phyloP scores from a whole-genome alignment of 2,797 vertebrate genomes.

The Enteromius treurensis region DNA sequence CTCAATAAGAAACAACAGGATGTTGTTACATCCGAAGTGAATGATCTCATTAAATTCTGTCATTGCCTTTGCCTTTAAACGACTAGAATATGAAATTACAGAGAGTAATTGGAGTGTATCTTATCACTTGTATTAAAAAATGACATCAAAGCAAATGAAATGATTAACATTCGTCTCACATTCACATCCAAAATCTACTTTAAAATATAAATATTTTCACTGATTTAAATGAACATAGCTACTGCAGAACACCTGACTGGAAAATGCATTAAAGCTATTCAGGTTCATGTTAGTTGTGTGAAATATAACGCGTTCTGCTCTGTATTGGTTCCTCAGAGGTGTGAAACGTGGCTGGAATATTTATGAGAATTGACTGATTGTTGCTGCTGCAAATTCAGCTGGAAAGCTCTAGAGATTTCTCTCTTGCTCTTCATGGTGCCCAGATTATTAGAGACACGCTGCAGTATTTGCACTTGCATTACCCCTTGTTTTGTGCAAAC shows the following conservation, averaged over 20 bases:
- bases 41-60: background rate
- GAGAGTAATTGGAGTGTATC: background rate
- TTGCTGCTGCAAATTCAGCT: constrained; percentile 34
- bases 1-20: background rate
- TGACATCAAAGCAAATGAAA: background rate
- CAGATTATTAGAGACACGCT: background rate
- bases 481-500: constrained; percentile 6
- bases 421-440: constrained; percentile 2
- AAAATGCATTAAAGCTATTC: background rate
- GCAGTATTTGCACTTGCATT: constrained; percentile 11
- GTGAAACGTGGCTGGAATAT: constrained; percentile 37
- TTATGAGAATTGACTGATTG: constrained; percentile 45
- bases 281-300: background rate
- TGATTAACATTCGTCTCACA: background rate
- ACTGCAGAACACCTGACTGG: background rate
- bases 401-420: constrained; percentile 41
- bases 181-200: background rate
- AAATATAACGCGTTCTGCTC: constrained; percentile 16
- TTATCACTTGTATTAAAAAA: background rate
- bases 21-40: background rate
- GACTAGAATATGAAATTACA: constrained; percentile 14
- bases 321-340: constrained; percentile 19
- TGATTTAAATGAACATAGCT: constrained; percentile 11
- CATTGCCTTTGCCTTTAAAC: constrained; percentile 1
- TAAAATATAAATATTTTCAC: background rate